Evolutionary conservation across 2,888 invertebrate species (phyloP).

Genomic region (Zygothrica quintamaculata): DNA sequence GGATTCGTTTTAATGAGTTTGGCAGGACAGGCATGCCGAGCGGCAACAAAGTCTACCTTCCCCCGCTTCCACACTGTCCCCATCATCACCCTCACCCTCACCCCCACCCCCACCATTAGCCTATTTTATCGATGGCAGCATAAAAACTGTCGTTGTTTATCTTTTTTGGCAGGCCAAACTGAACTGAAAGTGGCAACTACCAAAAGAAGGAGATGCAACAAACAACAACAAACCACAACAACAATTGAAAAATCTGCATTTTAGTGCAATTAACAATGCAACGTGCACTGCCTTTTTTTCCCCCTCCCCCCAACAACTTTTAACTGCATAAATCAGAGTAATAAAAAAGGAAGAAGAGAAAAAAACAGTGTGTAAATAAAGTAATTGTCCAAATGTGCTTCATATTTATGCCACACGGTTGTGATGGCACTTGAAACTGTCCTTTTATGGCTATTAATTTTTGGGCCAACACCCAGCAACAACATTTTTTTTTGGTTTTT

Average conservation of each 20-base stretch:
- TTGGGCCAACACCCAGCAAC: constrained; percentile 67
- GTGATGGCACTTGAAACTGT: constrained; percentile 25
- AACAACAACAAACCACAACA: constrained; percentile 5
- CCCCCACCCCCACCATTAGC: constrained; percentile 24
- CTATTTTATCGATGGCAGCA: constrained; percentile 45
- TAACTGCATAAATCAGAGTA: constrained; percentile 75
- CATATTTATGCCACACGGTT: constrained; percentile 38
- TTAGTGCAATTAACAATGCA: constrained; percentile 76
- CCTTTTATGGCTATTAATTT: constrained; percentile 61
- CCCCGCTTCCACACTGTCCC: constrained; percentile 24
- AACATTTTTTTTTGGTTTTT: no score
- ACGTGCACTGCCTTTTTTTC: neutral
- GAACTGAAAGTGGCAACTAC: constrained; percentile 29
- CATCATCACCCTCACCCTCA: constrained; percentile 20
- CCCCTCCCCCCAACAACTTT: constrained; percentile 18
- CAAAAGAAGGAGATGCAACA: neutral
- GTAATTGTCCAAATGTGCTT: constrained; percentile 69
- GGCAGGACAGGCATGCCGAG: constrained; percentile 52
- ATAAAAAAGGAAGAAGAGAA: no score
- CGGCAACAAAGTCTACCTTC: constrained; percentile 47
- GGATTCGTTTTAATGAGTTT: constrained; percentile 79
- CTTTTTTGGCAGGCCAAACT: constrained; percentile 55
- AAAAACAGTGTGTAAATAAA: constrained; percentile 74
- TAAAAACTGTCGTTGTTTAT: constrained; percentile 76
- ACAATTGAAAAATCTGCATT: constrained; percentile 72